Conservation (phyloP, 2,888 invertebrate genomes). For the Eulithis testata region DNA sequence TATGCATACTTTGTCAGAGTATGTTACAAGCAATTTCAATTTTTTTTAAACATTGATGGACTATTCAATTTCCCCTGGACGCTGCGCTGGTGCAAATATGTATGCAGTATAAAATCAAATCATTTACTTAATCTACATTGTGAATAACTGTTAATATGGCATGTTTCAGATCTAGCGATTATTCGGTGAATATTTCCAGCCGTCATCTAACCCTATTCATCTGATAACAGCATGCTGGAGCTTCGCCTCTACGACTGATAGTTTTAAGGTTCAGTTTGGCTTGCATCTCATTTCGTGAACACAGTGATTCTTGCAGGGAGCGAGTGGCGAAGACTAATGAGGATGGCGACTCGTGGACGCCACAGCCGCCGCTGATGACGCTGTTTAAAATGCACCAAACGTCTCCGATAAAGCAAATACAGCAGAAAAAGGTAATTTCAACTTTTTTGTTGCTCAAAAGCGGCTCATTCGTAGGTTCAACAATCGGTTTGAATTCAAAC, state of each 20-base stretch:
- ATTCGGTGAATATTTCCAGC: slow-evolving; percentile 2
- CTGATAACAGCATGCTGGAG: slow-evolving; percentile 46
- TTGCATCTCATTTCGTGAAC: slow-evolving; percentile 49
- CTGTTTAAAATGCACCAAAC: slow-evolving; percentile 90
- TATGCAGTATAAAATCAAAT: too few species aligned
- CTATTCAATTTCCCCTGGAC: too few species aligned
- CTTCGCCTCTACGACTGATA: slow-evolving; percentile 41
- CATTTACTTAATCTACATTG: not conserved
- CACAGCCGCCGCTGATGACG: slow-evolving; percentile 91
- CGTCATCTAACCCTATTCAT: slow-evolving; percentile 37
- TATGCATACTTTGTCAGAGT: too few species aligned
- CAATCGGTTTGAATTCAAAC: too few species aligned
- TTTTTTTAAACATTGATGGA: too few species aligned
- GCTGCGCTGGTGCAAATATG: too few species aligned
- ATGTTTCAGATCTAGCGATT: slow-evolving; percentile 25
- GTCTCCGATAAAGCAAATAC: slow-evolving; percentile 87
- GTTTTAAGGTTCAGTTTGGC: slow-evolving; percentile 48
- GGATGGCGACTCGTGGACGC: slow-evolving; percentile 83
- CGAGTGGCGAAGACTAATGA: slow-evolving; percentile 64
- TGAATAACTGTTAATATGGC: not conserved
- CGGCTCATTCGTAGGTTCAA: not conserved
- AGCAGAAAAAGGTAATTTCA: slow-evolving; percentile 84
- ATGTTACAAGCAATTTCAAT: too few species aligned
- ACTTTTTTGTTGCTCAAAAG: too few species aligned
- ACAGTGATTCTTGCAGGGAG: slow-evolving; percentile 80